phyloP scores from a whole-genome alignment of 2,113 vertebrate species.

The Gadus chalcogrammus region DNA sequence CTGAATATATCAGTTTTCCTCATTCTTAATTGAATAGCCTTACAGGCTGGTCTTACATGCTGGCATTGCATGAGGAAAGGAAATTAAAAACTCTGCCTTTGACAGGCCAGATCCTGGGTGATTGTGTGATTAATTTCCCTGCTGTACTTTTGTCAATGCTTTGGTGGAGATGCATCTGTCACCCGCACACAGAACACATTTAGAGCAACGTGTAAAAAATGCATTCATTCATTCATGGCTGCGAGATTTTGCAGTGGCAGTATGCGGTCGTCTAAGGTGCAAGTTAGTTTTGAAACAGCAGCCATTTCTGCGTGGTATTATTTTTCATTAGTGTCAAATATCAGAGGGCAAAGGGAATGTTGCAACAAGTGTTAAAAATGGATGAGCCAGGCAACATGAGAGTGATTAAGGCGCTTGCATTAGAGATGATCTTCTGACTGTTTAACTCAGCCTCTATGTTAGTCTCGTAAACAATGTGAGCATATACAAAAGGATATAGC shows the following conservation, averaged over 20 bases:
- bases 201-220: neutral
- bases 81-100: neutral
- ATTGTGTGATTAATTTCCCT: neutral
- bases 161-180: neutral
- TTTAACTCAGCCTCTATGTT: slow-evolving; percentile 1
- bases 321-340: slow-evolving; percentile 51
- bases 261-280: neutral
- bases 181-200: neutral
- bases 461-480: too few species aligned
- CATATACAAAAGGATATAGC: too few species aligned
- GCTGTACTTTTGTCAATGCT: neutral
- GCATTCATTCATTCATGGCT: too few species aligned
- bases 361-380: slow-evolving; percentile 56
- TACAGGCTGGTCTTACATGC: too few species aligned
- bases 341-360: slow-evolving; percentile 37
- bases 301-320: slow-evolving; percentile 7
- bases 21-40: too few species aligned
- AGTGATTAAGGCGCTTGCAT: slow-evolving; percentile 2
- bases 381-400: slow-evolving; percentile 50
- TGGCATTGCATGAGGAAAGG: neutral
- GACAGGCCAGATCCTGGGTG: neutral
- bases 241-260: too few species aligned
- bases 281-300: slow-evolving; percentile 18
- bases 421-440: slow-evolving; percentile 12
- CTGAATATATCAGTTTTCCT: too few species aligned